A percentile compares a stretch with the other conserved stretches of the same genome.
Evolutionary conservation across 2,113 vertebrate species (phyloP).

Genomic region (Pogona vitticeps): DNA sequence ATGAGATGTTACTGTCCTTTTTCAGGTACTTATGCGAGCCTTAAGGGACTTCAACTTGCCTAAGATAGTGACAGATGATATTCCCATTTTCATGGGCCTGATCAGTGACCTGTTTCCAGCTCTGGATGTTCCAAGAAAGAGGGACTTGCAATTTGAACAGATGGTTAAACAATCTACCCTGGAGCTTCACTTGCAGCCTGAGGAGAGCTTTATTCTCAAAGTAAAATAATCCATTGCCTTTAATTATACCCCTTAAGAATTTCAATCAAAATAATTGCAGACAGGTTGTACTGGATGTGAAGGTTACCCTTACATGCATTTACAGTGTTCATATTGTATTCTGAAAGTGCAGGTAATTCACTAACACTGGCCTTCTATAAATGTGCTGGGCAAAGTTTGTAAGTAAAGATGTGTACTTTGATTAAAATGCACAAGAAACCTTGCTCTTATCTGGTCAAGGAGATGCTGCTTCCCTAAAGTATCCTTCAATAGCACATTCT

Average conservation of each 20-base stretch:
- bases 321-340: slow-evolving; percentile 21
- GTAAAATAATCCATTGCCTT: slow-evolving; percentile 68
- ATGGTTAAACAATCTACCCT: slow-evolving; percentile 79
- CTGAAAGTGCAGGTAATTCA: background rate
- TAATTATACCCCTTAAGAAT: slow-evolving; percentile 38
- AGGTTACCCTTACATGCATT: slow-evolving; percentile 40
- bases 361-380: background rate
- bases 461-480: rapidly evolving
- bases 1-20: slow-evolving; percentile 25
- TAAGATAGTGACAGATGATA: slow-evolving; percentile 86
- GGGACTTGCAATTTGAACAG: slow-evolving; percentile 81
- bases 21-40: slow-evolving; percentile 82
- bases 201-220: slow-evolving; percentile 88
- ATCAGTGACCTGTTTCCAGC: slow-evolving; percentile 86
- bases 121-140: slow-evolving; percentile 80
- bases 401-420: background rate
- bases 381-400: background rate
- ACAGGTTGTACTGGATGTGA: slow-evolving; percentile 28
- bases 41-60: slow-evolving; percentile 88
- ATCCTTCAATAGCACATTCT: background rate
- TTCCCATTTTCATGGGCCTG: slow-evolving; percentile 82
- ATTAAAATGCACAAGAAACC: background rate
- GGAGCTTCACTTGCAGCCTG: slow-evolving; percentile 83
- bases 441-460: background rate
- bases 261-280: slow-evolving; percentile 48